These are phyloP conservation scores for Microtus pennsylvanicus DNA, from an alignment of 2,113 vertebrate genomes.

Conservation along the genomic window DNA sequence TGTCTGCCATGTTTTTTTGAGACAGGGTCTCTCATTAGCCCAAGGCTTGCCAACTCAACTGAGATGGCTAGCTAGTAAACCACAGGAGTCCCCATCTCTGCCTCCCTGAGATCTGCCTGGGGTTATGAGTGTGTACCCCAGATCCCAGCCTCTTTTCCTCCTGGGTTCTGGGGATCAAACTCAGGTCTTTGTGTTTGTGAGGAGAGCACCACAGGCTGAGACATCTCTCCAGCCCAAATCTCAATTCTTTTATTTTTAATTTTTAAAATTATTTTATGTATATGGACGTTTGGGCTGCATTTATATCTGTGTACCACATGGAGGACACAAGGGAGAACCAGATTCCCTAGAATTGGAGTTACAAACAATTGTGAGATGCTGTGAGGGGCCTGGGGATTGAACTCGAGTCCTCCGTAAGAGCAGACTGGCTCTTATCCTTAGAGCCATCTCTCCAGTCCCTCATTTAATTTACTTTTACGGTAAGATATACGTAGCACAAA, in stretches of 20 bases:
- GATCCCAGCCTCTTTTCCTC: background rate
- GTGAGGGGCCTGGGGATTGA: background rate
- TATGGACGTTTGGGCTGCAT: background rate
- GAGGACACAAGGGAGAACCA: too few relatives aligned
- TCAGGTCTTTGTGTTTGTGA: too few relatives aligned
- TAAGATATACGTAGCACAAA: background rate
- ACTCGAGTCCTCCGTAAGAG: background rate
- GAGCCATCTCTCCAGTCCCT: background rate
- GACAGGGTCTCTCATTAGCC: background rate
- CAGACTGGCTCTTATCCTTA: background rate
- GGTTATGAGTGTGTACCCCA: background rate
- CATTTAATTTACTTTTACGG: background rate
- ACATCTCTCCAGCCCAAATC: background rate
- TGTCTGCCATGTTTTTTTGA: background rate
- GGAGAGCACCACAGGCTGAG: too few relatives aligned
- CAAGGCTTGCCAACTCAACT: background rate
- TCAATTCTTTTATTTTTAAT: background rate
- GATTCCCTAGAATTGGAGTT: background rate
- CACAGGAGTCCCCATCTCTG: too few relatives aligned
- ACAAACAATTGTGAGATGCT: background rate
- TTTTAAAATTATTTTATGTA: background rate
- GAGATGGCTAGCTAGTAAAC: background rate
- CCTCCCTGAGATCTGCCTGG: background rate
- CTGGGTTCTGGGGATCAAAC: background rate
- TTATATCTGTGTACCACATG: background rate